These are phyloP conservation scores for Anoplopoma fimbria DNA, from an alignment of 2,113 vertebrate species.

Conservation along the genomic window DNA sequence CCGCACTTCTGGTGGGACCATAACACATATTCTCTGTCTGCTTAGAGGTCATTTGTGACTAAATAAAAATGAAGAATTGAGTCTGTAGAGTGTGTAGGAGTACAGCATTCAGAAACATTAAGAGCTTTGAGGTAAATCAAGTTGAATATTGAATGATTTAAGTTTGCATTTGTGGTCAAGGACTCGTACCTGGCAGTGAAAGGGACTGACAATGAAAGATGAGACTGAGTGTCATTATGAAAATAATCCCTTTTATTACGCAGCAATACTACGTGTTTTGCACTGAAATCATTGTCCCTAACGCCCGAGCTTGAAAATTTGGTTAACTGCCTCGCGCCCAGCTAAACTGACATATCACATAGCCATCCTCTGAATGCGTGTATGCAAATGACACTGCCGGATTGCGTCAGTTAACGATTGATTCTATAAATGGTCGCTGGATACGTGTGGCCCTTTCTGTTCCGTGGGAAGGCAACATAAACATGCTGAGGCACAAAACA, in stretches of 20 bases:
- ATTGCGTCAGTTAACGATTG: conserved; percentile 17
- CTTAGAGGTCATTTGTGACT: conserved; percentile 40
- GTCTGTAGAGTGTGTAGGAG: neutral
- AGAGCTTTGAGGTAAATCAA: neutral
- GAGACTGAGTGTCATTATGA: conserved; percentile 9
- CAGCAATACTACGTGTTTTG: conserved; percentile 4
- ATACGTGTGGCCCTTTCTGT: neutral
- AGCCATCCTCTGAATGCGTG: conserved; percentile 42
- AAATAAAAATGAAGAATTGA: conserved; percentile 25
- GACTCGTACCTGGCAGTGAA: conserved; percentile 25
- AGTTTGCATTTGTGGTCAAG: conserved; percentile 38
- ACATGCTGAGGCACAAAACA: neutral
- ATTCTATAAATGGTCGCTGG: conserved; percentile 12
- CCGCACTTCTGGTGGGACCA: conserved; percentile 6
- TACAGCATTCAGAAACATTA: neutral
- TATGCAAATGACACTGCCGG: conserved; percentile 35
- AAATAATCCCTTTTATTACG: conserved; percentile 16
- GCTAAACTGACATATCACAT: conserved; percentile 30
- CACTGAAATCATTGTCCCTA: conserved; percentile 17
- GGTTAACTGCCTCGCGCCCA: conserved; percentile 20
- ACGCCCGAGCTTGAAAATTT: conserved; percentile 23
- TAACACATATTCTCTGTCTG: conserved; percentile 24
- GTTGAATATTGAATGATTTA: conserved; percentile 24
- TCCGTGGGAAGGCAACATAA: conserved; percentile 22
- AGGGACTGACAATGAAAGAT: conserved; percentile 27